A percentile compares a stretch with the other conserved stretches of the same genome.
Conservation (phyloP, 2,113 vertebrate genomes). For the Ginglymostoma cirratum region DNA sequence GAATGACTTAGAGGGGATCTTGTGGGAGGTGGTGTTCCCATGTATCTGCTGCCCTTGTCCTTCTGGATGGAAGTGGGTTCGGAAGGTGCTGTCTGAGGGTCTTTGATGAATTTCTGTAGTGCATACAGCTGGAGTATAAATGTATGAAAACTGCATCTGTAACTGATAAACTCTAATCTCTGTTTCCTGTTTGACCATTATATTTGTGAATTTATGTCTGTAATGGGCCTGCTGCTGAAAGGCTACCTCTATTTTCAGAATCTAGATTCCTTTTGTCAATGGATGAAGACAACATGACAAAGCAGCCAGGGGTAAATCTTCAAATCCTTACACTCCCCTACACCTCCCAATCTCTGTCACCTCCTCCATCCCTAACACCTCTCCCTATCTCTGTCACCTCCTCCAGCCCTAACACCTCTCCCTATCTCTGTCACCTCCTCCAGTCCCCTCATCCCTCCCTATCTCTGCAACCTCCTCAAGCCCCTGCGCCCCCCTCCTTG, state of each 20-base stretch:
- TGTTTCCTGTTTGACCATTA: neutral
- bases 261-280: constrained; percentile 85
- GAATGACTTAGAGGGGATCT: too few relatives aligned
- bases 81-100: too few relatives aligned
- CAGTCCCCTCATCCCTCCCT: too few relatives aligned
- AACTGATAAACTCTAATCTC: neutral
- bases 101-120: too few relatives aligned
- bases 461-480: too few relatives aligned
- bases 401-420: neutral
- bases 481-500: neutral
- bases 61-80: too few relatives aligned
- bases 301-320: constrained; percentile 84
- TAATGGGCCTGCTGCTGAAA: neutral
- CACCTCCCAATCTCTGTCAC: neutral
- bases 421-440: neutral
- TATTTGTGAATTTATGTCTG: neutral
- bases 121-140: too few relatives aligned
- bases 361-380: too few relatives aligned
- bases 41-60: too few relatives aligned
- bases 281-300: constrained; percentile 94
- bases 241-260: constrained; percentile 57
- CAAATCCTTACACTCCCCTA: neutral
- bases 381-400: neutral
- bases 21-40: too few relatives aligned
- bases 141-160: neutral